These are phyloP conservation scores for Metallyticus violacea DNA, from an alignment of 2,888 invertebrate genomes.

Conservation along the genomic window DNA sequence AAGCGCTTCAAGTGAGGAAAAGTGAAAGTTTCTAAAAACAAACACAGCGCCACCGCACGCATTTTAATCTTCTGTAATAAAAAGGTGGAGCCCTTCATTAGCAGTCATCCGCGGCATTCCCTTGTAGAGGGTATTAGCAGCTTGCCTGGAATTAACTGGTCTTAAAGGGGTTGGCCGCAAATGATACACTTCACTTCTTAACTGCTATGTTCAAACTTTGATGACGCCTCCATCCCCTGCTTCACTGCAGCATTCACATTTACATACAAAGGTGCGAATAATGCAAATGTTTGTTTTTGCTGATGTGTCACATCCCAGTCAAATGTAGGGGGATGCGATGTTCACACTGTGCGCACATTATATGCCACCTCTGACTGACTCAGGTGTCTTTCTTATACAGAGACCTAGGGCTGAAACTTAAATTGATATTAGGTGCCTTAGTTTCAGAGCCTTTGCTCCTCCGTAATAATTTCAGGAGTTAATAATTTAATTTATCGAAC, in stretches of 20 bases:
- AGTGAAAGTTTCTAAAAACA: background rate
- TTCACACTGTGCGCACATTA: no score
- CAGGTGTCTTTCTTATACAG: no score
- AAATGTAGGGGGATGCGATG: no score
- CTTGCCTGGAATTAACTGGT: background rate
- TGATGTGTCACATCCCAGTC: background rate
- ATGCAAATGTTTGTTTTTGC: background rate
- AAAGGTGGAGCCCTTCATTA: background rate
- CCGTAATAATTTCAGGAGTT: no score
- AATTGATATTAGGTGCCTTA: no score
- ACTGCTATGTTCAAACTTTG: background rate
- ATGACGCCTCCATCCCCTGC: background rate
- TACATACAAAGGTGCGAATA: background rate
- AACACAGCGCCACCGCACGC: no score
- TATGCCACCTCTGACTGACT: no score
- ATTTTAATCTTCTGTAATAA: background rate
- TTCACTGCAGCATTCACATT: no score
- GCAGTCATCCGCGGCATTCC: background rate
- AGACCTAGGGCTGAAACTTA: no score
- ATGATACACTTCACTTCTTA: background rate
- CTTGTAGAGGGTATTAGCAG: no score
- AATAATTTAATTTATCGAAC: no score
- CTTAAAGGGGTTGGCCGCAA: background rate
- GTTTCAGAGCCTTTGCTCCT: no score
- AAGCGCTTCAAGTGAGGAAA: background rate